A percentile compares a stretch with the other conserved stretches of the same genome.
phyloP scores from a whole-genome alignment of 2,888 invertebrate genomes.

The Ceramica pisi region DNA sequence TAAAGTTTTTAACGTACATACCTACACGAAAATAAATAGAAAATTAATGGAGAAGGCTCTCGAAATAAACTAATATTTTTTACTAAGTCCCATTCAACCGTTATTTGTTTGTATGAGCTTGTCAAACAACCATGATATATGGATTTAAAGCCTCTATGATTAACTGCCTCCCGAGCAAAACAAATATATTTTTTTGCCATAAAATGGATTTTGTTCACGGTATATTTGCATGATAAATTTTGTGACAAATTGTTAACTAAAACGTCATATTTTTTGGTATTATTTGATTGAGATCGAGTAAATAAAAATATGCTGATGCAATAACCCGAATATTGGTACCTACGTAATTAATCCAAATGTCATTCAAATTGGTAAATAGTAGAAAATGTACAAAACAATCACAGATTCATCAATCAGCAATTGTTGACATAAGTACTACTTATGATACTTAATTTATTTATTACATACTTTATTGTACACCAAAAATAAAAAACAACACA shows the following conservation, averaged over 20 bases:
- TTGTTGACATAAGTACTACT: no score
- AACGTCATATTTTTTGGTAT: conserved; percentile 15
- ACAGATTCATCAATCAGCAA: neutral
- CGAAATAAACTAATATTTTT: conserved; percentile 60
- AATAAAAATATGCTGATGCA: conserved; percentile 7
- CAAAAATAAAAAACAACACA: no score
- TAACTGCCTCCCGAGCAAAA: conserved; percentile 52
- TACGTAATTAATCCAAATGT: neutral
- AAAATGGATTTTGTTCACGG: conserved; percentile 52
- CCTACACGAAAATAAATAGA: conserved; percentile 10
- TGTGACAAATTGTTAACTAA: conserved; percentile 43
- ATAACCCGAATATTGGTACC: conserved; percentile 1
- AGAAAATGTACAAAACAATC: neutral
- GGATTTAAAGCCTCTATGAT: conserved; percentile 66
- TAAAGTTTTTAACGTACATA: neutral
- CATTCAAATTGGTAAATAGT: neutral
- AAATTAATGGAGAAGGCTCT: conserved; percentile 14
- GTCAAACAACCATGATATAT: conserved; percentile 69
- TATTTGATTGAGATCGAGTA: conserved; percentile 24
- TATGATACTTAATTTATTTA: no score
- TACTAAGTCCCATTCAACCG: conserved; percentile 53
- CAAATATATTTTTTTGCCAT: conserved; percentile 54
- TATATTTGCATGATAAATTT: conserved; percentile 50
- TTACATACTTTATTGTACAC: no score
- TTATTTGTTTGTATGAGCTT: conserved; percentile 58